Evolutionary conservation across 1,140 invertebrate genomes (phyloP).

Genomic region (Diachasmimorpha longicaudata): DNA sequence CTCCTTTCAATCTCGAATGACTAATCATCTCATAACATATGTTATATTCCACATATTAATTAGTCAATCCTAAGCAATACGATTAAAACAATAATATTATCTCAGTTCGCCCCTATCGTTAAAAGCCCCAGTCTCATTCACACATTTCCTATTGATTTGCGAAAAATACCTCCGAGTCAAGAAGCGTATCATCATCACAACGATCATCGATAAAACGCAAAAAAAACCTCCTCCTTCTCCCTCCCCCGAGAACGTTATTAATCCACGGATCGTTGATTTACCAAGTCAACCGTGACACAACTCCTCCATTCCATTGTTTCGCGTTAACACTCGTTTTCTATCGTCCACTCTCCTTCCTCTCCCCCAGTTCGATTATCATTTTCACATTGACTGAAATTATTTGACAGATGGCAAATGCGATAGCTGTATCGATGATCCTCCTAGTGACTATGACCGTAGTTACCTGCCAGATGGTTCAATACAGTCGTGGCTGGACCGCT

Average conservation of each 20-base stretch:
- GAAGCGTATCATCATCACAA: background rate
- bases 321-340: slow-evolving; percentile 24
- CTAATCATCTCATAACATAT: too few relatives aligned
- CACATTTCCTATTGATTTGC: background rate
- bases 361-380: background rate
- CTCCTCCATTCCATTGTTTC: slow-evolving; percentile 35
- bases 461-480: slow-evolving; percentile 73
- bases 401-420: slow-evolving; percentile 33
- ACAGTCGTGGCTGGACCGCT: slow-evolving; percentile 78
- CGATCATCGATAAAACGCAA: background rate
- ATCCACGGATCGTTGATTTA: slow-evolving; percentile 39
- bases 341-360: background rate
- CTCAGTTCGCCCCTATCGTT: too few relatives aligned
- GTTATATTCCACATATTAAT: too few relatives aligned
- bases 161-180: background rate
- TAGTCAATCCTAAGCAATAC: too few relatives aligned
- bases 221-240: background rate
- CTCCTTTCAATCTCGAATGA: too few relatives aligned
- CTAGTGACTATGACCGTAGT: slow-evolving; percentile 38
- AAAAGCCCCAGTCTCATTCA: background rate
- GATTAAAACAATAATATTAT: too few relatives aligned
- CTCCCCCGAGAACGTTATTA: background rate
- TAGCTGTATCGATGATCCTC: slow-evolving; percentile 27
- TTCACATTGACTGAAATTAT: background rate
- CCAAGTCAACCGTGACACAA: slow-evolving; percentile 38